Evolutionary conservation across 2,888 invertebrate species (phyloP).

Genomic region (Bedellia somnulentella): DNA sequence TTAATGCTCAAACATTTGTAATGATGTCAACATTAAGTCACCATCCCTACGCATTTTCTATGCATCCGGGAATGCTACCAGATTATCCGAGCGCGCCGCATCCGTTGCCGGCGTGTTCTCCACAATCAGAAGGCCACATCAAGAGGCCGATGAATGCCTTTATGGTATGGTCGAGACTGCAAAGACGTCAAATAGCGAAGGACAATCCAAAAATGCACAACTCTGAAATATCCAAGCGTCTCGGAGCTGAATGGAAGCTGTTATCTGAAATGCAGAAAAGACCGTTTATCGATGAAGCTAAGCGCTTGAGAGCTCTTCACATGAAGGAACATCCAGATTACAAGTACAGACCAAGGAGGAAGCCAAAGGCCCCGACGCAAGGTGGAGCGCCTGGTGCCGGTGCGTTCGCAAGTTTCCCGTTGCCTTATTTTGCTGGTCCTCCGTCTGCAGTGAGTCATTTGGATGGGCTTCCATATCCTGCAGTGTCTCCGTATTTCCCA

Average conservation of each 20-base stretch:
- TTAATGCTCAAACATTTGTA: conserved; percentile 29
- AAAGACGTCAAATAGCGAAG: conserved; percentile 88
- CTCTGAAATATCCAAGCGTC: conserved; percentile 85
- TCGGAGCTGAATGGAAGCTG: conserved; percentile 93
- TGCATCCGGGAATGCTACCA: conserved; percentile 52
- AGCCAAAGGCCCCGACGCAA: conserved; percentile 73
- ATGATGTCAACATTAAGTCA: conserved; percentile 53
- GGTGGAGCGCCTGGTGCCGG: conserved; percentile 48
- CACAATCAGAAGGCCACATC: conserved; percentile 74
- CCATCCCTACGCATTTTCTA: conserved; percentile 55
- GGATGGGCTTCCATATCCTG: conserved; percentile 65
- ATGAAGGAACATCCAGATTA: conserved; percentile 93
- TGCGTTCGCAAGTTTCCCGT: conserved; percentile 66
- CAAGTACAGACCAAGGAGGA: conserved; percentile 84
- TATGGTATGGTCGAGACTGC: conserved; percentile 95
- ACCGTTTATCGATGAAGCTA: conserved; percentile 95
- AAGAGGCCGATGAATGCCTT: conserved; percentile 98
- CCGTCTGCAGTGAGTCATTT: conserved; percentile 59
- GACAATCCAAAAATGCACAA: conserved; percentile 95
- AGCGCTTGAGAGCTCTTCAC: conserved; percentile 81
- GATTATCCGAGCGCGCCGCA: conserved; percentile 42
- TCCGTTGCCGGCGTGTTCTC: conserved; percentile 46
- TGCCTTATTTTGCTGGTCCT: conserved; percentile 66
- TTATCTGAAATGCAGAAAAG: conserved; percentile 84
- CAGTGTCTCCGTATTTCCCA: conserved; percentile 75